These are phyloP conservation scores for Albula glossodonta DNA, from an alignment of 2,113 vertebrate genomes.

Conservation along the genomic window DNA sequence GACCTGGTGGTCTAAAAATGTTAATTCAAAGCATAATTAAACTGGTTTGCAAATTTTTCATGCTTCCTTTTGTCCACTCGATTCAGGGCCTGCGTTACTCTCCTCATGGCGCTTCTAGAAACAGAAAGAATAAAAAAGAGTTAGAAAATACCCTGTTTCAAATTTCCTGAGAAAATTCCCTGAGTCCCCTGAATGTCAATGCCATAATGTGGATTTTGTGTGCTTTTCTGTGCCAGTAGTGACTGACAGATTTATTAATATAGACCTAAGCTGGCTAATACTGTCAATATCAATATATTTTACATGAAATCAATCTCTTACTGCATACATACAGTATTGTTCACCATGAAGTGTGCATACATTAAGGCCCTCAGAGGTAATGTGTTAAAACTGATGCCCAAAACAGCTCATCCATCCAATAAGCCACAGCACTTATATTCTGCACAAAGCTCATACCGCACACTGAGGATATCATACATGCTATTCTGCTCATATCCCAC, in stretches of 20 bases:
- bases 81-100: constrained; percentile 81
- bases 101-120: constrained; percentile 79
- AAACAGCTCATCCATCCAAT: too few species aligned
- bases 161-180: too few species aligned
- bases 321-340: neutral
- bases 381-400: neutral
- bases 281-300: neutral
- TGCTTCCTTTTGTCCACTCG: constrained; percentile 84
- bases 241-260: neutral
- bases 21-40: constrained; percentile 91
- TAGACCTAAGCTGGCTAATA: neutral
- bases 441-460: too few species aligned
- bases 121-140: neutral
- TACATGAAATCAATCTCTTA: neutral
- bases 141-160: neutral
- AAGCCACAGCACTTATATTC: too few species aligned
- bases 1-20: neutral
- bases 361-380: neutral
- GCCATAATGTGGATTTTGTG: neutral
- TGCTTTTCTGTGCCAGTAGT: neutral
- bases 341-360: neutral
- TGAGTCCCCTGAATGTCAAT: neutral
- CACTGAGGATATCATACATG: too few species aligned
- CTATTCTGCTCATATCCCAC: too few species aligned
- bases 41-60: constrained; percentile 95